Conservation (phyloP, 2,797 vertebrate species). For the Mastacembelus armatus region DNA sequence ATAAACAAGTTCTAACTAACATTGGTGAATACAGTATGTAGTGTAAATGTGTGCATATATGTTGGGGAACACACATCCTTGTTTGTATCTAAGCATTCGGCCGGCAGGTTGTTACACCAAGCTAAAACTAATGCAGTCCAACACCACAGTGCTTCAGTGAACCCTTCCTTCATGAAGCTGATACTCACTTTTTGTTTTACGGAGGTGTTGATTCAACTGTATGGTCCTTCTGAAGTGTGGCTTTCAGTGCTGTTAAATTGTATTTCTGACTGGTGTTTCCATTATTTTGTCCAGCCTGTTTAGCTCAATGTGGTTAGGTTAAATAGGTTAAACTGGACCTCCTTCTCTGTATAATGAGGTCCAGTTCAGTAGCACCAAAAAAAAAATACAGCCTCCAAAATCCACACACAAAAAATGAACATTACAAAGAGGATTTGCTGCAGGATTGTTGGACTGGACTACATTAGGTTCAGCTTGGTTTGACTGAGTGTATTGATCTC, state of each 20-base stretch:
- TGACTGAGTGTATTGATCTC: neutral
- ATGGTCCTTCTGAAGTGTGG: too few species aligned
- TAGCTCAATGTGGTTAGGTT: neutral
- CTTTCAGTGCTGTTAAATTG: too few species aligned
- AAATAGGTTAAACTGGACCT: neutral
- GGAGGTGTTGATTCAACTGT: too few species aligned
- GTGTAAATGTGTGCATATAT: neutral
- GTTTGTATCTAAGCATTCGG: too few species aligned
- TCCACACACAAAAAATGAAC: neutral
- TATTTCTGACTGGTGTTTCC: neutral
- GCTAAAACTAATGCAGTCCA: too few species aligned
- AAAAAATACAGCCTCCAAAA: neutral
- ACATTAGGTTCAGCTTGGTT: too few species aligned
- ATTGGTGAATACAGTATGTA: neutral
- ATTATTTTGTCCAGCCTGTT: neutral
- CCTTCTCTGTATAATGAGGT: too few species aligned
- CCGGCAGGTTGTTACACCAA: too few species aligned
- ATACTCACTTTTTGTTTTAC: neutral
- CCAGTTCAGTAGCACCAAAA: neutral
- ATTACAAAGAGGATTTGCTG: too few species aligned
- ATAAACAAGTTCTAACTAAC: neutral
- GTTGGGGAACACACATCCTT: neutral
- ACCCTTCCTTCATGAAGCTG: too few species aligned
- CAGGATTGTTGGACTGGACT: too few species aligned
- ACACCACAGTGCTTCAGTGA: too few species aligned